Conservation (phyloP, 2,888 invertebrate genomes). For the Mimachlamys varia region DNA sequence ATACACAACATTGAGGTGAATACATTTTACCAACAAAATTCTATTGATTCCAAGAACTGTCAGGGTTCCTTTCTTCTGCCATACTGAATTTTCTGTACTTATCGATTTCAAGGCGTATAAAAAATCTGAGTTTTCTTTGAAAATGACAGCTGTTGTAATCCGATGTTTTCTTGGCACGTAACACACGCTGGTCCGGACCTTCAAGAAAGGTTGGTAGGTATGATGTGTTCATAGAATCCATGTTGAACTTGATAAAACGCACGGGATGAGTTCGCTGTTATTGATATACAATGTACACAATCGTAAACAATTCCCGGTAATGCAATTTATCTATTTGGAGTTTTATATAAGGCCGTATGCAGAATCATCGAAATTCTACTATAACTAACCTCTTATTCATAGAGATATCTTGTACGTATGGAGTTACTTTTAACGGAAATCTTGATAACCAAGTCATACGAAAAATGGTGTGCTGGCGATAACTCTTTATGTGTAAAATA, state of each 20-base stretch:
- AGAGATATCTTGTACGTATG: too few species aligned
- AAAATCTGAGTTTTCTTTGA: constrained; percentile 34
- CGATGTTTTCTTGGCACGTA: not conserved
- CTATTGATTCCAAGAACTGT: not conserved
- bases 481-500: too few species aligned
- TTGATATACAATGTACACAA: not conserved
- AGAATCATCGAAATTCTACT: not conserved
- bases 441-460: too few species aligned
- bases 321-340: not conserved
- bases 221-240: not conserved
- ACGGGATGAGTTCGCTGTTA: not conserved
- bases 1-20: constrained; percentile 1
- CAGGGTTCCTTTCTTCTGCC: constrained; percentile 18
- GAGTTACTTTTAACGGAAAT: too few species aligned
- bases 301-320: not conserved
- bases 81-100: constrained; percentile 22
- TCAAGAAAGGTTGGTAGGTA: not conserved
- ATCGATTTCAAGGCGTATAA: constrained; percentile 21
- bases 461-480: too few species aligned
- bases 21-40: not conserved
- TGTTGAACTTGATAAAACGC: not conserved
- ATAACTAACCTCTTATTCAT: too few species aligned
- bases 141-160: constrained; percentile 14
- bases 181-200: not conserved
- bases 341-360: not conserved